A percentile compares a stretch with the other conserved stretches of the same genome.
Conservation (phyloP, 1,140 invertebrate genomes). For the Ectropis grisescens region DNA sequence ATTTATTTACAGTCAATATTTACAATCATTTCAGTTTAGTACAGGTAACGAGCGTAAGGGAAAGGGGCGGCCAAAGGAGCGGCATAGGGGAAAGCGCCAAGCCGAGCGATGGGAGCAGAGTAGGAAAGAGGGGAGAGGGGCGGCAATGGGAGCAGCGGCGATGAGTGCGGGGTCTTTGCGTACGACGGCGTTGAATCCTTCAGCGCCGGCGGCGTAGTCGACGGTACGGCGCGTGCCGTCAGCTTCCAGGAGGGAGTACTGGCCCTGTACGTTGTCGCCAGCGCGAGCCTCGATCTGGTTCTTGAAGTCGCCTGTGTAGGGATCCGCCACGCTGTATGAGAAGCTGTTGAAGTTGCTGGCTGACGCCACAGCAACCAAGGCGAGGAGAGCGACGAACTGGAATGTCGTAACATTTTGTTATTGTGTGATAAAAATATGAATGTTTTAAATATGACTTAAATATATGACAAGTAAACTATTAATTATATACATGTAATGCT, state of each 20-base stretch:
- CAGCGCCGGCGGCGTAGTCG: conserved; percentile 54
- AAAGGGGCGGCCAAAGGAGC: conserved; percentile 3
- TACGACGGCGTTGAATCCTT: conserved; percentile 65
- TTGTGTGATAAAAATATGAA: conserved; percentile 2
- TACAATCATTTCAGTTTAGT: too few relatives aligned
- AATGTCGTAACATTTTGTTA: too few relatives aligned
- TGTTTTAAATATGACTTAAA: too few relatives aligned
- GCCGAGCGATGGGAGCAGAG: conserved; percentile 8
- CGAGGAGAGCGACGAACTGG: conserved; percentile 29
- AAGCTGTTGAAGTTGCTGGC: conserved; percentile 39
- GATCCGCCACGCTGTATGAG: conserved; percentile 58
- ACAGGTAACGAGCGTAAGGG: conserved; percentile 7
- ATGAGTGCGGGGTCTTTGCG: conserved; percentile 33
- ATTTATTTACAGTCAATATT: conserved; percentile 2
- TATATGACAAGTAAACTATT: too few relatives aligned
- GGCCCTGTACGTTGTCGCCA: conserved; percentile 71
- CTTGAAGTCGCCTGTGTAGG: conserved; percentile 67
- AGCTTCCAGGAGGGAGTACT: conserved; percentile 57
- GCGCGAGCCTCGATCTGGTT: conserved; percentile 59
- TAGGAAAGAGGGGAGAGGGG: not conserved
- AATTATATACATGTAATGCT: too few relatives aligned
- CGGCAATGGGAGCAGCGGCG: conserved; percentile 15
- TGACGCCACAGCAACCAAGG: conserved; percentile 25
- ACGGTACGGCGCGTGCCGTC: conserved; percentile 62
- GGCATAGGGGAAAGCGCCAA: conserved; percentile 8